Evolutionary conservation across 2,113 vertebrate genomes (phyloP).

Genomic region (Salminus brasiliensis): DNA sequence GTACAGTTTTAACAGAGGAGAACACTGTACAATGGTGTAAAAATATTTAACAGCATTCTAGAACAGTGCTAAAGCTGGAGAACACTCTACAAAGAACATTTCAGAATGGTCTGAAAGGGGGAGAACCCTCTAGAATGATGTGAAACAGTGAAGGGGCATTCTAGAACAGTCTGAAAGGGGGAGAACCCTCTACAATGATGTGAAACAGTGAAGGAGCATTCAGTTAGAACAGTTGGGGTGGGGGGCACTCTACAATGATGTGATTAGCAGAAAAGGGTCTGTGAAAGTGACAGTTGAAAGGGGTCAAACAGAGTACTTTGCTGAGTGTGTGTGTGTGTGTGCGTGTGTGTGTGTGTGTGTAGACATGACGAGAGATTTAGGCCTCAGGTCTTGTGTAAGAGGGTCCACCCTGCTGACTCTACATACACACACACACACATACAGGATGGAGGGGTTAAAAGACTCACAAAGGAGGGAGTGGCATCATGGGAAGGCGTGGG

Average conservation of each 20-base stretch:
- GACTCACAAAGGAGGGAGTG: conserved; percentile 50
- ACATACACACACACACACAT: not conserved
- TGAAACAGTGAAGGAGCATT: conserved; percentile 22
- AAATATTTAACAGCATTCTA: conserved; percentile 21
- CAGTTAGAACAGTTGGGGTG: not conserved
- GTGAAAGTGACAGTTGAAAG: not conserved
- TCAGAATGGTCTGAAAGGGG: not conserved
- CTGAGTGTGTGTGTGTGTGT: conserved; percentile 1
- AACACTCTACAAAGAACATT: too few relatives aligned
- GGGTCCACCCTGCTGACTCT: conserved; percentile 59
- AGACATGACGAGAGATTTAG: conserved; percentile 18
- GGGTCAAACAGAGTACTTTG: conserved; percentile 4
- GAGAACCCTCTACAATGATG: not conserved
- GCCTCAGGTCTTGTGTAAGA: conserved; percentile 34
- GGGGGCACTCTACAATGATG: too few relatives aligned
- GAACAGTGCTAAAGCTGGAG: too few relatives aligned
- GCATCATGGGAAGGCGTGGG: conserved; percentile 64
- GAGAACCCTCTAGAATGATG: not conserved
- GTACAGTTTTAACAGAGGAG: not conserved
- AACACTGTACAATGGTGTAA: not conserved
- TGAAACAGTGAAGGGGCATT: not conserved
- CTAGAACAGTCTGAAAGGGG: not conserved
- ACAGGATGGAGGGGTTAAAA: conserved; percentile 47
- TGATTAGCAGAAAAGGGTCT: not conserved
- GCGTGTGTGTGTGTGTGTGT: conserved; percentile 3